Conservation (phyloP, 1,140 invertebrate species). For the Venustaconcha ellipsiformis region DNA sequence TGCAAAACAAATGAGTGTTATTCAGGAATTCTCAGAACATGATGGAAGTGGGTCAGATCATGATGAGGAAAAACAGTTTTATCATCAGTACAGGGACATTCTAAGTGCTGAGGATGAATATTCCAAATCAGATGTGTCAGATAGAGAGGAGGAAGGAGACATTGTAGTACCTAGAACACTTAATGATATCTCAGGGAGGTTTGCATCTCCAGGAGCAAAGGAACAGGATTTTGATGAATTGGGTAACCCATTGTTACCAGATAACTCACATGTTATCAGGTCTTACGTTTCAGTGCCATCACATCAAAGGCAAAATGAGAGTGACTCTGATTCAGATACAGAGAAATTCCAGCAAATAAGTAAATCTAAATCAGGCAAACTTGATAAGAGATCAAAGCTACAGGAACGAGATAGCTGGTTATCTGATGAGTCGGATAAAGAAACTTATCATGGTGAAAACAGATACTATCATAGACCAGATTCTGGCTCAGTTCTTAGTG, state of each 20-base stretch:
- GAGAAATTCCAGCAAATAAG: slow-evolving; percentile 5
- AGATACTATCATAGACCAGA: slow-evolving; percentile 10
- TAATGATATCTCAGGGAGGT: slow-evolving; percentile 48
- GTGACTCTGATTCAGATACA: slow-evolving; percentile 7
- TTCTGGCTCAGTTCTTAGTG: not conserved
- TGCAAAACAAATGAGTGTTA: slow-evolving; percentile 42
- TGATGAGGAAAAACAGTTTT: slow-evolving; percentile 50
- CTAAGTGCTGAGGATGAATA: slow-evolving; percentile 46
- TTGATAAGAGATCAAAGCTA: slow-evolving; percentile 8
- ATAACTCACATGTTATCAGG: slow-evolving; percentile 16
- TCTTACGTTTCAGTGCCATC: slow-evolving; percentile 8
- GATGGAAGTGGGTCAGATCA: slow-evolving; percentile 28
- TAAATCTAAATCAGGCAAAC: not conserved
- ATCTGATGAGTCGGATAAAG: slow-evolving; percentile 42
- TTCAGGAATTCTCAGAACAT: slow-evolving; percentile 40
- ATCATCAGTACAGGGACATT: slow-evolving; percentile 56
- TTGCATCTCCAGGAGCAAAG: slow-evolving; percentile 39
- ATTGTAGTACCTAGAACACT: slow-evolving; percentile 37
- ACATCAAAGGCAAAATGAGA: slow-evolving; percentile 6
- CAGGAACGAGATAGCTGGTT: slow-evolving; percentile 49
- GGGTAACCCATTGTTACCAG: slow-evolving; percentile 23
- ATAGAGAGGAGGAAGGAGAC: slow-evolving; percentile 44
- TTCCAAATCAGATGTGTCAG: slow-evolving; percentile 38
- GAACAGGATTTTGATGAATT: slow-evolving; percentile 13
- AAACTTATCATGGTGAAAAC: slow-evolving; percentile 22